Percentiles rank a stretch among this genome's conserved stretches.
These are phyloP conservation scores for Tetramorium bicarinatum DNA, from an alignment of 2,888 invertebrate genomes.

Conservation along the genomic window DNA sequence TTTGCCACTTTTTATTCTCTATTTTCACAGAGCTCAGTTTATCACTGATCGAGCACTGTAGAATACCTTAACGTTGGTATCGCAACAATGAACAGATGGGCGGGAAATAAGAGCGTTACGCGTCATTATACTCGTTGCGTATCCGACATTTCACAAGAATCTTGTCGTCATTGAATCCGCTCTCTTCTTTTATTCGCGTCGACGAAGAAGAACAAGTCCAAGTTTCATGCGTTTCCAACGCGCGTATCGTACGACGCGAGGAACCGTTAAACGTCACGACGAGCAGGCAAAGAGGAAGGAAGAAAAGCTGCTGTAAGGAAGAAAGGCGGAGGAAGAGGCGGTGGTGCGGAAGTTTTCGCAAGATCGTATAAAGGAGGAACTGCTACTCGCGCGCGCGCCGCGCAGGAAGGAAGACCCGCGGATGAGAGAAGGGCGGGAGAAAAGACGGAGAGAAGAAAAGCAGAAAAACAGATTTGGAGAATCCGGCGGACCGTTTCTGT, in stretches of 20 bases:
- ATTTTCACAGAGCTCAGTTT: neutral
- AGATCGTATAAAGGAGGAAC: slow-evolving; percentile 71
- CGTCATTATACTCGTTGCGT: slow-evolving; percentile 16
- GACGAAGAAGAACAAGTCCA: slow-evolving; percentile 41
- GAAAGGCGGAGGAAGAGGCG: slow-evolving; percentile 51
- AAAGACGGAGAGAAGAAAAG: slow-evolving; percentile 43
- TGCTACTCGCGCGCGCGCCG: slow-evolving; percentile 14
- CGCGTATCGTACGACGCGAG: slow-evolving; percentile 40
- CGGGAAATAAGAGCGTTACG: neutral
- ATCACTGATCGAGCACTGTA: slow-evolving; percentile 31
- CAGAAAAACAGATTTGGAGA: slow-evolving; percentile 58
- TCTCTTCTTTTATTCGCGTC: slow-evolving; percentile 55
- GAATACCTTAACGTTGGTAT: neutral
- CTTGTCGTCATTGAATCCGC: neutral
- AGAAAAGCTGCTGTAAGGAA: slow-evolving; percentile 67
- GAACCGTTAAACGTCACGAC: slow-evolving; percentile 58
- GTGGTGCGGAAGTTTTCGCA: slow-evolving; percentile 69
- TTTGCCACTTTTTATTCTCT: slow-evolving; percentile 7
- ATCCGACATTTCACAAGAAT: neutral
- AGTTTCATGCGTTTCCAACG: slow-evolving; percentile 56
- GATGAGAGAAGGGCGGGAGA: neutral
- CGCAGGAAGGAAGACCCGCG: slow-evolving; percentile 49
- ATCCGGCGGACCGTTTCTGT: slow-evolving; percentile 59
- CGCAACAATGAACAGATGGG: slow-evolving; percentile 1
- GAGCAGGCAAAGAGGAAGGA: slow-evolving; percentile 60